Base-by-base conservation (phyloP, 2,797 vertebrate genomes). In the Eidolon dupreanum region DNA sequence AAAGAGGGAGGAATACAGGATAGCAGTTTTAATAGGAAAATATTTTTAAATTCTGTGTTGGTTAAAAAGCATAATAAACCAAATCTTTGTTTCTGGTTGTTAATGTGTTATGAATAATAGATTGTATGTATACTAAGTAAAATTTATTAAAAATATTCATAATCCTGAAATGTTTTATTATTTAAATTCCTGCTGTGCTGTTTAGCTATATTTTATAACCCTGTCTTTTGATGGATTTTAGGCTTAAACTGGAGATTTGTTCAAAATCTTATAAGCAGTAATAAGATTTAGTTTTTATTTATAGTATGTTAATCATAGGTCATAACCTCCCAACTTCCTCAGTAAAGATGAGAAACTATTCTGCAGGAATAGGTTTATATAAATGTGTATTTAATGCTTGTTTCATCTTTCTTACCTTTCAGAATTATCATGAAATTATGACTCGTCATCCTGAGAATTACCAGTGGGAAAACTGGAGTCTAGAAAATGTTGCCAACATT, bases 381-480 rank as follows among this genome's bases (percentile, higher is more conserved):
- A 83, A 78, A 55, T 91, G 8, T 95, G 36, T 88, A 68, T 74
- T 92, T 93, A 77, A 28, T 93, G 46, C 55, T 81, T 95, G 22
- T 87, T 75, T 92, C 78, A 49, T 79, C 65, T 55, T 90, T 89
- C 96, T 97, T 97, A 57, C 63, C 36, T 97, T 98, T 81, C 98
- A 99, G 99, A 99, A 99, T 98, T 99, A 99, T 96, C 98, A 99
- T 97, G 99, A 99, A 92, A 96, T 99, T 97, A 99, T 99, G 99
- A 97, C 98, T 28, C 94, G 98, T 85, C 99, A 99, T 98, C 98
- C 99, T 2, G 99, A 99, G 70, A 99, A 99, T 38, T 98, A 98
- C 17, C 99, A 99, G 87, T 99, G 99, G 99, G 98, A 99, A 82
- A 98, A 94, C 94, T 99, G 99, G 99, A 99, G 99, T 95, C 99